A percentile compares a stretch with the other conserved stretches of the same genome.
Evolutionary conservation across 2,888 invertebrate genomes (phyloP).

Genomic region (Eupithecia abbreviata): DNA sequence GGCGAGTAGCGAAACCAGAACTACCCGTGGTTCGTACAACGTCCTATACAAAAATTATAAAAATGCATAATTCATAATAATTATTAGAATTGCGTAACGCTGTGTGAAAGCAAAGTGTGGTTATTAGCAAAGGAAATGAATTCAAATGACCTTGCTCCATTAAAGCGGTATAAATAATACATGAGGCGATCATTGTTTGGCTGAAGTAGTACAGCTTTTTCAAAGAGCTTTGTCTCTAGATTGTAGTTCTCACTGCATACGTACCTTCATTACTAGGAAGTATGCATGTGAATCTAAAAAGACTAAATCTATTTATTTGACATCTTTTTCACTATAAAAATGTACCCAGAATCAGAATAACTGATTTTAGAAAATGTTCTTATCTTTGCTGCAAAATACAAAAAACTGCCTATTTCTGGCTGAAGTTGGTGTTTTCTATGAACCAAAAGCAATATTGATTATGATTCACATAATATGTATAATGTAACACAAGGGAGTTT

Average conservation of each 20-base stretch:
- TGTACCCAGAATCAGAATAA: too few species aligned
- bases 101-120: conserved; percentile 56
- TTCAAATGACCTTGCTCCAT: conserved; percentile 81
- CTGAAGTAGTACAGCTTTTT: conserved; percentile 60
- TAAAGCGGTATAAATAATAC: conserved; percentile 78
- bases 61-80: conserved; percentile 47
- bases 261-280: background rate
- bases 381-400: too few species aligned
- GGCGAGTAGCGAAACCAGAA: conserved; percentile 68
- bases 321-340: too few species aligned
- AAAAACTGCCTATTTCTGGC: background rate
- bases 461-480: too few species aligned
- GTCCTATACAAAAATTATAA: conserved; percentile 36
- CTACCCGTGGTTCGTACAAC: conserved; percentile 50
- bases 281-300: background rate
- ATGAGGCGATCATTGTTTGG: conserved; percentile 74
- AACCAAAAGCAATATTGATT: background rate
- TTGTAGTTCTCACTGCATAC: conserved; percentile 35
- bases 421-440: background rate
- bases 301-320: background rate
- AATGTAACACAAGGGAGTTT: background rate
- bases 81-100: conserved; percentile 51
- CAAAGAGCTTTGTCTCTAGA: conserved; percentile 51
- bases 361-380: too few species aligned
- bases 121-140: conserved; percentile 67